Evolutionary conservation across 1,140 invertebrate genomes (phyloP), one percentile per base, ranked within the genome.

Genomic region (Spodoptera frugiperda): DNA sequence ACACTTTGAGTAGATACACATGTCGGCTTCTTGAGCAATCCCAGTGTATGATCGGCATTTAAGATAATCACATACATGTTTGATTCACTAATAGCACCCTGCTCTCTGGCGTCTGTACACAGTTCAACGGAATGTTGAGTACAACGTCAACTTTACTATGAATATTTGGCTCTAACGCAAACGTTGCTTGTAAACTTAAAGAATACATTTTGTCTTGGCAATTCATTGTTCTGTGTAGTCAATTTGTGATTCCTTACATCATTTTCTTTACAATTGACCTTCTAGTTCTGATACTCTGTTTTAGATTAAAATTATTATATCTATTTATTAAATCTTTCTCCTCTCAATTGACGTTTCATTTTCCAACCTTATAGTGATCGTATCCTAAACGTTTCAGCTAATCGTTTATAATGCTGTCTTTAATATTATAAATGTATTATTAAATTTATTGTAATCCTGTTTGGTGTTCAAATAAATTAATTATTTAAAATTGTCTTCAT

Each of bases 291-390:
- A 87, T 89, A 91, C 83, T 81, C 84, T 89, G 87, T 91, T 92
- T 91, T 90, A 91, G 89, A 92, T 86, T 91, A 89, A 89, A 91
- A 83, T 88, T 90, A 89, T 91, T 89, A 87, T 90, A 92, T 89
- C 92, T 93, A 93, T 92, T 92, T 93, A 93, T 92, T 93, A 93
- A 93, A 93, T 91, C 89, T 92, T 93, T 92, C 91, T 93, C 91
- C 91, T 93, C 91, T 91, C 84, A 84, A 74, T 65, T 78, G 80
- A 63, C 54, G 81, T 87, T 85, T 88, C 78, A 85, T 83, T 85
- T 84, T 46, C 59, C 12, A 39, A 59, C 51, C 51, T 25, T 33
- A 4, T 44, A 61, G 30, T 39, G 15, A 44, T 61, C 30, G 8
- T 14, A 14, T 44, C 54, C 30, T 25, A 44, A 19, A 55, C 54